A percentile compares a stretch with the other conserved stretches of the same genome.
phyloP scores from a whole-genome alignment of 2,113 vertebrate genomes.

The Ictalurus punctatus region DNA sequence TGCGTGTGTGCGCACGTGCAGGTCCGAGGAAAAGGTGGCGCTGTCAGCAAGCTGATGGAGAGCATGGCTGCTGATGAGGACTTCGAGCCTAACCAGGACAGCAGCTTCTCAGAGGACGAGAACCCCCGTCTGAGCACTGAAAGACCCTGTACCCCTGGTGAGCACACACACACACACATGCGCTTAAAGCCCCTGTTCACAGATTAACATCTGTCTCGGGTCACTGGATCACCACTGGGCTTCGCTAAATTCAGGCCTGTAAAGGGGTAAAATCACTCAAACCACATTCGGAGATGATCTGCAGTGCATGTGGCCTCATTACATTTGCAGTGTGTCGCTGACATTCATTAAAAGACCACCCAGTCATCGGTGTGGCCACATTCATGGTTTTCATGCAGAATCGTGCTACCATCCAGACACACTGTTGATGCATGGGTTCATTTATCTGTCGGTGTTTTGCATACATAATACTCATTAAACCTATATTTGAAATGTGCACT shows the following conservation, averaged over 20 bases:
- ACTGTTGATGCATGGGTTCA: background rate
- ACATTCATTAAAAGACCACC: background rate
- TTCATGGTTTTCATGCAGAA: background rate
- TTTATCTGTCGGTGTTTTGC: background rate
- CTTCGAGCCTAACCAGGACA: slow-evolving; percentile 96
- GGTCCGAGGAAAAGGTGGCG: slow-evolving; percentile 85
- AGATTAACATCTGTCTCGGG: background rate
- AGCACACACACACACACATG: slow-evolving; percentile 37
- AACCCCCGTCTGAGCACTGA: slow-evolving; percentile 76
- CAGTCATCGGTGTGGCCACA: background rate
- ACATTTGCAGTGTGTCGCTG: background rate
- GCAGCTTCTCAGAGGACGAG: slow-evolving; percentile 97
- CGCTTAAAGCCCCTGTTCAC: background rate
- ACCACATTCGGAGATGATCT: background rate
- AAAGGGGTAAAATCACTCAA: too few relatives aligned
- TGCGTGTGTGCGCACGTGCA: slow-evolving; percentile 53
- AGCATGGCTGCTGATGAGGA: slow-evolving; percentile 98
- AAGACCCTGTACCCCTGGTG: slow-evolving; percentile 83
- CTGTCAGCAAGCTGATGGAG: slow-evolving; percentile 96
- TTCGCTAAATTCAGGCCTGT: background rate
- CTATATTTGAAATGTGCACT: background rate
- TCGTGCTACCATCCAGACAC: background rate
- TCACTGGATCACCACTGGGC: background rate
- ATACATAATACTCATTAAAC: background rate
- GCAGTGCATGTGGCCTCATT: background rate